Conservation (phyloP, 2,797 vertebrate genomes). For the Eulemur rubriventer region DNA sequence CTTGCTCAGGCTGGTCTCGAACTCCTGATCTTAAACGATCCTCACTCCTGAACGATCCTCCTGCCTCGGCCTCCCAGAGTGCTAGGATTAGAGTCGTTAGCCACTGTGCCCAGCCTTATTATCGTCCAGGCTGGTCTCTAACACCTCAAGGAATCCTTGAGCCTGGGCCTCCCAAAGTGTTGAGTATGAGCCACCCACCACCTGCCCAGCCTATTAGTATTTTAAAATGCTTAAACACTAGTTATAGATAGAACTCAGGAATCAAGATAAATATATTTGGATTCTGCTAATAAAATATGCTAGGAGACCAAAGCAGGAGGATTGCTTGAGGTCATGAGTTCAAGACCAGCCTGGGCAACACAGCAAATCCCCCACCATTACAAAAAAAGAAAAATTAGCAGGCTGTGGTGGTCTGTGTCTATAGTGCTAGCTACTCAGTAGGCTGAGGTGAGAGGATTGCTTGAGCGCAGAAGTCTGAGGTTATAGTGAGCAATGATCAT, state of each 20-base stretch:
- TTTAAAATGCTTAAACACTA: conserved; percentile 28
- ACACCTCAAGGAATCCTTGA: not conserved
- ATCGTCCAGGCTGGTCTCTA: not conserved
- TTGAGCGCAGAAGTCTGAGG: not conserved
- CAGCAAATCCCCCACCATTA: not conserved
- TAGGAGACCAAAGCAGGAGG: not conserved
- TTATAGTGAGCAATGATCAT: not conserved
- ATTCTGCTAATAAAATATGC: conserved; percentile 27
- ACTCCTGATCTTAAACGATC: too few species aligned
- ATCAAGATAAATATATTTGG: not conserved
- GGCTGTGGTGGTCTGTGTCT: not conserved
- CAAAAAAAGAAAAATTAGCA: not conserved
- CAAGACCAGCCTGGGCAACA: not conserved
- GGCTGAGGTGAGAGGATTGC: too few species aligned
- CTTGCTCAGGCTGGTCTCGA: too few species aligned
- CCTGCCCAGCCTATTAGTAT: not conserved
- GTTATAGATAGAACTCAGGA: not conserved
- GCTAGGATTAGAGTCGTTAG: too few species aligned
- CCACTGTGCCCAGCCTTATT: too few species aligned
- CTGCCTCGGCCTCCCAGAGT: too few species aligned
- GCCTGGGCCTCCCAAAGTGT: not conserved
- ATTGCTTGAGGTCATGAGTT: not conserved
- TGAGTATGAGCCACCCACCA: not conserved
- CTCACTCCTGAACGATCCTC: too few species aligned
- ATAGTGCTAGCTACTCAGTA: not conserved